phyloP scores from a whole-genome alignment of 2,888 invertebrate species.

The Troglohyphantes excavatus region DNA sequence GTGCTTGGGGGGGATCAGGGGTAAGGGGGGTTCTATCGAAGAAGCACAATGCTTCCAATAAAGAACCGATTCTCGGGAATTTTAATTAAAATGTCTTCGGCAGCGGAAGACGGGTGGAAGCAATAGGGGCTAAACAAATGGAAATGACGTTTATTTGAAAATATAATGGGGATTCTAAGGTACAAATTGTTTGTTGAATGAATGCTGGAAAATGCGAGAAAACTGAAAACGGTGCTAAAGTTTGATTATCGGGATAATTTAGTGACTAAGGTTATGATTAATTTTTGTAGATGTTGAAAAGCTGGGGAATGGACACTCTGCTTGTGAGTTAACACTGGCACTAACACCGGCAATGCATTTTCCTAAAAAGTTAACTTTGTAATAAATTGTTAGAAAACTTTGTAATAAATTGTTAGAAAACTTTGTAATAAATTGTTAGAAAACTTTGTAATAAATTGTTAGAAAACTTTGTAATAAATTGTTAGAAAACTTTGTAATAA shows the following conservation, averaged over 20 bases:
- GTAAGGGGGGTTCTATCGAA: slow-evolving; percentile 25
- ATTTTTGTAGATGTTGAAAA: too few species aligned
- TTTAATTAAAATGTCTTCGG: slow-evolving; percentile 71
- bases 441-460: too few species aligned
- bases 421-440: too few species aligned
- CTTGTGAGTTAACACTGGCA: too few species aligned
- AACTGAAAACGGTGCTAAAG: neutral
- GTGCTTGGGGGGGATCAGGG: too few species aligned
- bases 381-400: too few species aligned
- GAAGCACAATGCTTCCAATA: slow-evolving; percentile 61
- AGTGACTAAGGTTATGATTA: neutral
- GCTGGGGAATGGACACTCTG: too few species aligned
- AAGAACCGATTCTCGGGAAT: slow-evolving; percentile 67
- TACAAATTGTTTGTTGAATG: slow-evolving; percentile 23
- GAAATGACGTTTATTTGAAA: slow-evolving; percentile 42
- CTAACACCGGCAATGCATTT: too few species aligned
- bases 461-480: too few species aligned
- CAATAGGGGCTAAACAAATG: slow-evolving; percentile 39
- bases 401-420: too few species aligned
- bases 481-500: too few species aligned
- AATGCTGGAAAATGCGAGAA: neutral
- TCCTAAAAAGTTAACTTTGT: too few species aligned
- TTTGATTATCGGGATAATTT: neutral
- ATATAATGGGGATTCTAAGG: neutral
- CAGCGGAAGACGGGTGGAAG: slow-evolving; percentile 26